phyloP scores from a whole-genome alignment of 2,113 vertebrate genomes.

The Synchiropus splendidus region DNA sequence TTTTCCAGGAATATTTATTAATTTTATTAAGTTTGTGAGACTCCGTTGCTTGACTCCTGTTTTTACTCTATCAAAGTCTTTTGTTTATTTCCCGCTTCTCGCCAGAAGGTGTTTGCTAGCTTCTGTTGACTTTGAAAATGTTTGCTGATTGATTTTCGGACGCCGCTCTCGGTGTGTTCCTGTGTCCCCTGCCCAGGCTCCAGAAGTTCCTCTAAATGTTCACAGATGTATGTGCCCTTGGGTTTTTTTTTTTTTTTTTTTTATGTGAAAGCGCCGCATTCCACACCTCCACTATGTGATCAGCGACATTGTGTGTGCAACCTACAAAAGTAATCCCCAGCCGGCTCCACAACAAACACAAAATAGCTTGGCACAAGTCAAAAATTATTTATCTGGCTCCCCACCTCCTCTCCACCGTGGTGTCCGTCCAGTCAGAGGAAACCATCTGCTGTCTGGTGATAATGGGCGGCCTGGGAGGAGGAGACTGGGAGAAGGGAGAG shows the following conservation, averaged over 20 bases:
- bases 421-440: conserved; percentile 69
- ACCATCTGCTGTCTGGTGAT: conserved; percentile 66
- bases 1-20: too few relatives aligned
- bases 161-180: too few relatives aligned
- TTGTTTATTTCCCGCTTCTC: too few relatives aligned
- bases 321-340: conserved; percentile 18
- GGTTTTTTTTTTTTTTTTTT: background rate
- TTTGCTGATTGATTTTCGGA: too few relatives aligned
- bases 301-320: conserved; percentile 3
- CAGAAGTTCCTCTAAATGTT: background rate
- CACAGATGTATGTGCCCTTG: background rate
- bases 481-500: conserved; percentile 41
- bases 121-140: too few relatives aligned
- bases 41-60: too few relatives aligned
- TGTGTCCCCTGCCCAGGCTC: too few relatives aligned
- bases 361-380: conserved; percentile 36
- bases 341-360: conserved; percentile 50
- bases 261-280: conserved; percentile 5
- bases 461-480: conserved; percentile 62
- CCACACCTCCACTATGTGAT: conserved; percentile 16
- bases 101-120: too few relatives aligned
- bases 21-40: too few relatives aligned
- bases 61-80: too few relatives aligned
- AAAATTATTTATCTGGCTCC: conserved; percentile 53
- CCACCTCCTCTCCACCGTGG: conserved; percentile 42